Evolutionary conservation across 2,888 invertebrate species (phyloP), one percentile per base, ranked within the genome.

Genomic region (Caenorhabditis sp.): DNA sequence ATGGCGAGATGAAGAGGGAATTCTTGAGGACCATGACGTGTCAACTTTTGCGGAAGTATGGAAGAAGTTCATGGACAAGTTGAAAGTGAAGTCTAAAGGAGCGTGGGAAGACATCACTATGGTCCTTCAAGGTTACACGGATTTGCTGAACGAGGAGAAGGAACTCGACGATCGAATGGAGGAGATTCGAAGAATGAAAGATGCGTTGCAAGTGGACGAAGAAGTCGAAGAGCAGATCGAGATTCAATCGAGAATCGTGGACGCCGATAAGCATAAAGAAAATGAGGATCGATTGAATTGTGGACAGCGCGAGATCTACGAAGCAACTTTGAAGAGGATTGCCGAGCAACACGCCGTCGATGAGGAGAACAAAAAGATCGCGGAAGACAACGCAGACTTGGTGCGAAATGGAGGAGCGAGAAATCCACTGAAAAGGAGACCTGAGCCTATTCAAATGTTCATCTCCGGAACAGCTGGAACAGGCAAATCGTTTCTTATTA

Each of bases 401-500:
- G 31, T 31, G n/a, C 8, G n/a, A n/a, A n/a, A n/a, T n/a, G 16
- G 19, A 8, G 44, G 16, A 2, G 5, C 10, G 16, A 24, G 28
- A 16, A 2, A 10, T 2, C 54, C 26, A 26, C 56, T 31, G 14
- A 28, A n/a, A 14, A 12, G n/a, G 22, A 35, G 22, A 38, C 68
- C 68, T n/a, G 38, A 22, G 31, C 47, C 69, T 22, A 14, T 70
- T 6, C 58, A 22, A 28, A 24, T 70, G 47, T 66, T 85, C n/a
- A 49, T 83, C 2, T 35, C 41, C 14, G 86, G 86, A 19, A 63
- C 73, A 7, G 87, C 82, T 10, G 86, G 87, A 19, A 70, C 77
- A 3, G 87, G 87, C 8, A 86, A 87, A 63, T 68, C 69, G 5
- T 72, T 47, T 49, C 38, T 86, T 31, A 87, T 87, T 41, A 70